Evolutionary conservation across 2,888 invertebrate genomes (phyloP).

Genomic region (Yponomeuta evonymella): DNA sequence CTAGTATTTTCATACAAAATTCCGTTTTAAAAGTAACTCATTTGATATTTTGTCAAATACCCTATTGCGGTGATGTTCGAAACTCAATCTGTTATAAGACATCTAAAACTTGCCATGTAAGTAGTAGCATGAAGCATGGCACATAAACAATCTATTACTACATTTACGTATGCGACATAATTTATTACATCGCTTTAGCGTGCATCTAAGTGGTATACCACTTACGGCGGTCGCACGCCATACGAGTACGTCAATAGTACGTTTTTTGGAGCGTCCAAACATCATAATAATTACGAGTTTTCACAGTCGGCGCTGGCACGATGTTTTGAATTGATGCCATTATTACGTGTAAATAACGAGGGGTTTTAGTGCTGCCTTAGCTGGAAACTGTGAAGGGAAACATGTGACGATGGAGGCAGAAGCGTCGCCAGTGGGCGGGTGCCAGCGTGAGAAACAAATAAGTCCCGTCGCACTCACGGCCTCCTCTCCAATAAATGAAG

Average conservation of each 20-base stretch:
- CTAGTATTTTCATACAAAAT: too few species aligned
- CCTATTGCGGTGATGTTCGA: conserved; percentile 25
- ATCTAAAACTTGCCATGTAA: conserved; percentile 31
- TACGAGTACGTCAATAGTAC: conserved; percentile 28
- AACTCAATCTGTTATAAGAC: conserved; percentile 28
- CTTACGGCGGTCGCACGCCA: conserved; percentile 51
- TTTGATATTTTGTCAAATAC: too few species aligned
- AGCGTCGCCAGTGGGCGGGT: conserved; percentile 57
- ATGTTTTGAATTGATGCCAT: conserved; percentile 42
- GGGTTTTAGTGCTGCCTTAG: conserved; percentile 43
- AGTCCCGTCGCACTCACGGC: conserved; percentile 52
- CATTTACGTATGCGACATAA: conserved; percentile 45
- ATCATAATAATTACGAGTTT: conserved; percentile 56
- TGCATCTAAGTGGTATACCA: conserved; percentile 54
- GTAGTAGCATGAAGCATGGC: conserved; percentile 3
- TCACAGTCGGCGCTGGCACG: conserved; percentile 40
- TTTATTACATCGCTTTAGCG: conserved; percentile 48
- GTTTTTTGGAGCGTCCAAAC: conserved; percentile 37
- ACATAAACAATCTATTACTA: conserved; percentile 49
- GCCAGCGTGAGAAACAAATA: conserved; percentile 71
- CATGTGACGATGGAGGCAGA: conserved; percentile 30
- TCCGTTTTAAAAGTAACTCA: too few species aligned
- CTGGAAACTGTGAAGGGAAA: conserved; percentile 26
- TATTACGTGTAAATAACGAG: conserved; percentile 57
- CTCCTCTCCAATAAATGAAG: conserved; percentile 36